A percentile compares a stretch with the other conserved stretches of the same genome.
Evolutionary conservation across 2,113 vertebrate species (phyloP).

Genomic region (Chroicocephalus ridibundus): DNA sequence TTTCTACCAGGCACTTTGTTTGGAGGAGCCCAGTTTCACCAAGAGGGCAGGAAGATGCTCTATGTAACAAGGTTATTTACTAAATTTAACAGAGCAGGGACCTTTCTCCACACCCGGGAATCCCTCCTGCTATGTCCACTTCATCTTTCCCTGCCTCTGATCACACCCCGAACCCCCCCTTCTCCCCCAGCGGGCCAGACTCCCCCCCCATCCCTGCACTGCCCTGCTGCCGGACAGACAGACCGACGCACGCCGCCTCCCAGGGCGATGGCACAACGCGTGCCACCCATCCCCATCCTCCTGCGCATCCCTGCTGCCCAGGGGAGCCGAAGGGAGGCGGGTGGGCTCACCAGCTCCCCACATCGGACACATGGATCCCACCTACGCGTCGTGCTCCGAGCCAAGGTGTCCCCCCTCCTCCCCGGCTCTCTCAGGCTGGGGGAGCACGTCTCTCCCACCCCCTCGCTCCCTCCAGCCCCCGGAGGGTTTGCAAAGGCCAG

Average conservation of each 20-base stretch:
- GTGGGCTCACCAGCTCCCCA: not conserved
- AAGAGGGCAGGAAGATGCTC: not conserved
- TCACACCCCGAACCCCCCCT: not conserved
- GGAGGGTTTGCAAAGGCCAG: not conserved
- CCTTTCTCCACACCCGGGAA: not conserved
- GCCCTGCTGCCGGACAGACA: not conserved
- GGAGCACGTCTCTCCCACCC: not conserved
- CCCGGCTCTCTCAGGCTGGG: not conserved
- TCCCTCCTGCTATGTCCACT: not conserved
- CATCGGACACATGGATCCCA: not conserved
- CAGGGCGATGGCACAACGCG: fast-evolving
- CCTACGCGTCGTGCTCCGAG: fast-evolving
- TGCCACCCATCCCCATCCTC: not conserved
- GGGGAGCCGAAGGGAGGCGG: not conserved
- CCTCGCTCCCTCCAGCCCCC: not conserved
- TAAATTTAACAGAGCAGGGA: not conserved
- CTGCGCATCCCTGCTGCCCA: not conserved
- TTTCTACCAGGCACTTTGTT: conserved; percentile 53
- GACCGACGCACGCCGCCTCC: fast-evolving
- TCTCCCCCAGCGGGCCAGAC: fast-evolving
- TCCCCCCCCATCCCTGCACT: not conserved
- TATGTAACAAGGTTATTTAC: not conserved
- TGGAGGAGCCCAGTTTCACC: not conserved
- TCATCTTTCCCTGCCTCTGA: not conserved
- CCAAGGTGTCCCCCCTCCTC: not conserved